Evolutionary conservation across 2,797 vertebrate species (phyloP).

Genomic region (Octomys mimax): DNA sequence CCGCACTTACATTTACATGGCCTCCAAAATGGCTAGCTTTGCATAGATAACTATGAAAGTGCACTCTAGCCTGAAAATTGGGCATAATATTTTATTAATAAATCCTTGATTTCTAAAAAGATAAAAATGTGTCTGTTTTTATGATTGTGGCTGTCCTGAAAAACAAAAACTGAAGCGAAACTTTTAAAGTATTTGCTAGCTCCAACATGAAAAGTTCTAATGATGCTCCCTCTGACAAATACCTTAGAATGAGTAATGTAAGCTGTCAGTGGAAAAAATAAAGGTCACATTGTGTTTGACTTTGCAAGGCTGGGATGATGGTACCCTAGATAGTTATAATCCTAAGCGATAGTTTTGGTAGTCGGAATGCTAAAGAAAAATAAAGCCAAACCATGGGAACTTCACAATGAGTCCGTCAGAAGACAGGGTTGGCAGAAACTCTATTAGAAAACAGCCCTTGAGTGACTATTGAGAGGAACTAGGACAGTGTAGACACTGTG

Average conservation of each 20-base stretch:
- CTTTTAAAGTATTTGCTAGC: constrained; percentile 13
- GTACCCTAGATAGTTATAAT: not conserved
- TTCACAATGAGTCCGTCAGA: not conserved
- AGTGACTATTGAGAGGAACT: not conserved
- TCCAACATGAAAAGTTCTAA: not conserved
- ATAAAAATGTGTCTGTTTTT: not conserved
- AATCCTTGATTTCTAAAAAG: not conserved
- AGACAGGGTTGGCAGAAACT: not conserved
- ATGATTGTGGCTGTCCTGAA: not conserved
- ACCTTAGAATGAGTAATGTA: not conserved
- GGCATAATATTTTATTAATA: not conserved
- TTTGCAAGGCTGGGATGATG: constrained; percentile 5
- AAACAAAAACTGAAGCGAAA: not conserved
- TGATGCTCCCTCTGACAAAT: not conserved
- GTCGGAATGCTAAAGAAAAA: not conserved
- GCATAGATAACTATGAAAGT: not conserved
- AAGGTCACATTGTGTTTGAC: constrained; percentile 36
- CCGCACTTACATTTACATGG: not conserved
- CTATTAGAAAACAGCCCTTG: constrained; percentile 6
- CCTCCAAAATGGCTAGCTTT: not conserved
- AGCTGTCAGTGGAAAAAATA: not conserved
- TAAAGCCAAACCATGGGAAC: not conserved
- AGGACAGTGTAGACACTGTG: not conserved
- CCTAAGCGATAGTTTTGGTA: constrained; percentile 14
- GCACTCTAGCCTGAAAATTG: not conserved